Conservation (phyloP, 2,888 invertebrate genomes). For the Heliconius aoede region DNA sequence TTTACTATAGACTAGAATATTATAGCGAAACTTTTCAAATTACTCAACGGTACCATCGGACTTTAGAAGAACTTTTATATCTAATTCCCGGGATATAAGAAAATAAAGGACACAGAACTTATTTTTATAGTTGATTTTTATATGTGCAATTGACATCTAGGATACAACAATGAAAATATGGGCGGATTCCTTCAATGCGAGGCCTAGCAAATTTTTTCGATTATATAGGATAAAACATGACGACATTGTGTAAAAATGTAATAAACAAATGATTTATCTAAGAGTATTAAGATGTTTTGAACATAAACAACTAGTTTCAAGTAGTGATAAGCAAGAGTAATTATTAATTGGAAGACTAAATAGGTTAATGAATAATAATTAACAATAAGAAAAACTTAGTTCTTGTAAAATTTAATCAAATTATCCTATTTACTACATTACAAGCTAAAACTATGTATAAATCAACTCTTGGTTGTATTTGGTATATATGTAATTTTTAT, state of each 20-base stretch:
- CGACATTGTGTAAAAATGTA: not conserved
- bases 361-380: not conserved
- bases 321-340: not conserved
- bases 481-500: conserved; percentile 24
- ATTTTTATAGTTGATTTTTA: not conserved
- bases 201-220: not conserved
- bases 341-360: conserved; percentile 1
- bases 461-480: conserved; percentile 28
- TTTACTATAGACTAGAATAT: no score
- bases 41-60: no score
- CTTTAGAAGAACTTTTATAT: no score
- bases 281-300: no score
- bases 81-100: no score
- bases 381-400: not conserved
- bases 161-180: not conserved
- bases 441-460: conserved; percentile 6
- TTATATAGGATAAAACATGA: not conserved
- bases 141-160: conserved; percentile 2
- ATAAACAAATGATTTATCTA: no score
- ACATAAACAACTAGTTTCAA: not conserved
- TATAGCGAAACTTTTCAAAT: no score
- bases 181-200: conserved; percentile 18
- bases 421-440: conserved; percentile 6
- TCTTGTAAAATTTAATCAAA: not conserved
- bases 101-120: no score